A percentile compares a stretch with the other conserved stretches of the same genome.
These are phyloP conservation scores for Neolamprologus fasciatus DNA, from an alignment of 2,113 vertebrate species.

Conservation along the genomic window DNA sequence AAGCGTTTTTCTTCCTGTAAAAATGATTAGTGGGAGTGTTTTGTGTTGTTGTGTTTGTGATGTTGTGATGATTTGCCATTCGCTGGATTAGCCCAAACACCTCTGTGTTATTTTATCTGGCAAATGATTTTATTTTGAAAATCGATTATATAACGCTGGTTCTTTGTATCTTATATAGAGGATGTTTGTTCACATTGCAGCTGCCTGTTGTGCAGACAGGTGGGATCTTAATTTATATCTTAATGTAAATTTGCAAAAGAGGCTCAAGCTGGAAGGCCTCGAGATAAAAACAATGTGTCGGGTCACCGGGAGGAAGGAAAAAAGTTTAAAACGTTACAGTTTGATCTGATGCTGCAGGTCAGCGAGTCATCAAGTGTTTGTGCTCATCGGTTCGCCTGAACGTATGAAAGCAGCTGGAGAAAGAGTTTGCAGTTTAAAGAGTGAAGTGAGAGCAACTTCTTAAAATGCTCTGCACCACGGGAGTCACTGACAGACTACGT, in stretches of 20 bases:
- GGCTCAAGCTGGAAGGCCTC: neutral
- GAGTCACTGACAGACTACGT: neutral
- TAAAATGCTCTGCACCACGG: neutral
- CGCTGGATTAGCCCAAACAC: neutral
- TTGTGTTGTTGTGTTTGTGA: neutral
- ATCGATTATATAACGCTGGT: neutral
- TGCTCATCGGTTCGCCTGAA: neutral
- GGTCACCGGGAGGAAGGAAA: rapidly evolving
- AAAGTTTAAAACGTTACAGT: neutral
- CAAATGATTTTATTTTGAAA: neutral
- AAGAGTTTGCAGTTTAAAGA: slow-evolving; percentile 4
- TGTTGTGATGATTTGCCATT: neutral
- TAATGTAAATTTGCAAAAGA: neutral
- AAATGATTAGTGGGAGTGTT: neutral
- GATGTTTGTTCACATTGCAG: neutral
- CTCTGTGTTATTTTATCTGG: neutral
- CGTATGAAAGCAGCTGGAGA: neutral
- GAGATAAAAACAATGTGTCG: neutral
- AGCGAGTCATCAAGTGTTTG: neutral
- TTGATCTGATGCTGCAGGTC: neutral
- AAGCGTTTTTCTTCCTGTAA: rapidly evolving
- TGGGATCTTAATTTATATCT: neutral
- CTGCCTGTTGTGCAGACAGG: rapidly evolving
- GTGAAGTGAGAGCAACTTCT: neutral
- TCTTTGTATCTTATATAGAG: neutral